A percentile compares a stretch with the other conserved stretches of the same genome.
Conservation (phyloP, 2,113 vertebrate genomes). For the Tachuris rubrigastra region DNA sequence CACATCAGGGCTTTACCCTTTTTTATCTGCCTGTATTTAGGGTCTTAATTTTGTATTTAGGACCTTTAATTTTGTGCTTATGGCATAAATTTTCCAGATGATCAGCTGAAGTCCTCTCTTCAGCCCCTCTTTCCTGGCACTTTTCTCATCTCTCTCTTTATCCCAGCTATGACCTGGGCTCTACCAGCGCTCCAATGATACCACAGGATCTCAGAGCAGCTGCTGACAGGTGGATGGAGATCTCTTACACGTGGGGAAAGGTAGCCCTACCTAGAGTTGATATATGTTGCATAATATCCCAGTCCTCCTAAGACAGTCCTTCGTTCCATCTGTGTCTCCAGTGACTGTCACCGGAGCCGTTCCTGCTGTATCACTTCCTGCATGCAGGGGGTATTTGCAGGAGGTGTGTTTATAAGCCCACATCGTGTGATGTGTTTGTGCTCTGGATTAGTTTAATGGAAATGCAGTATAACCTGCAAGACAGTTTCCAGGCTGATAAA, state of each 20-base stretch:
- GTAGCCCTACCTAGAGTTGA: neutral
- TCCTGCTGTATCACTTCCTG: conserved; percentile 11
- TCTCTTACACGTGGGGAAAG: neutral
- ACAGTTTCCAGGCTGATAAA: conserved; percentile 11
- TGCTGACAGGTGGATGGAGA: neutral
- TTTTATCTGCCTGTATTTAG: neutral
- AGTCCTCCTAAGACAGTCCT: neutral
- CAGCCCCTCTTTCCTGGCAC: neutral
- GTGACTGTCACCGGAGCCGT: neutral
- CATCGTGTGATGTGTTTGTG: neutral
- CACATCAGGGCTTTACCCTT: neutral
- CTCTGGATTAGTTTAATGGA: conserved; percentile 36
- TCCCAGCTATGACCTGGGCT: neutral
- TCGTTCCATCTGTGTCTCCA: neutral
- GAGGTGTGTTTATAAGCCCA: neutral
- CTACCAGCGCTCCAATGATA: neutral
- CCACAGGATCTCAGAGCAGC: neutral
- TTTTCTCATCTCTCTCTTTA: neutral
- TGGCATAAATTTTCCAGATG: neutral
- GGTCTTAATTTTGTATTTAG: neutral
- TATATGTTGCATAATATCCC: neutral
- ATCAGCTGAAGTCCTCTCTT: neutral
- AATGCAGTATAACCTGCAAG: neutral
- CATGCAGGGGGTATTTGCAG: neutral
- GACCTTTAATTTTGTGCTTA: neutral